These are phyloP conservation scores for Brienomyrus brachyistius DNA, from an alignment of 2,113 vertebrate genomes.

Conservation along the genomic window DNA sequence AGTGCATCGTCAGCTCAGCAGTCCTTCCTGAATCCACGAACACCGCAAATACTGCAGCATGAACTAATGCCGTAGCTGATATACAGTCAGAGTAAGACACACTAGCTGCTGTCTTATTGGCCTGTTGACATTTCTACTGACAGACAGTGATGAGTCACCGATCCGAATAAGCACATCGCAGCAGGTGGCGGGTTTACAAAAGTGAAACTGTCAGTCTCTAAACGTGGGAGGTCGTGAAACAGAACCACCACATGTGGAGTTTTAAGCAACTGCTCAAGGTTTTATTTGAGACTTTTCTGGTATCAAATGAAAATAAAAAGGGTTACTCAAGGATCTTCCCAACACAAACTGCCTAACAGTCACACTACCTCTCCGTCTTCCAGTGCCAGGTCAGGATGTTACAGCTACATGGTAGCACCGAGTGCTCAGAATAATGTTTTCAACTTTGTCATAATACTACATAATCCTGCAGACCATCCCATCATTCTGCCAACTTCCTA, in stretches of 20 bases:
- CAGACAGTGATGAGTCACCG: neutral
- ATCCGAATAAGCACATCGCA: neutral
- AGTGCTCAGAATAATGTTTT: neutral
- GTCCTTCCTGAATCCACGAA: neutral
- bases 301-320: neutral
- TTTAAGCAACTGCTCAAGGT: neutral
- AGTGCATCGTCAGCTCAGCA: neutral
- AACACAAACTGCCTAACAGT: neutral
- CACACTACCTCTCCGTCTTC: neutral
- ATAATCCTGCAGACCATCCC: neutral
- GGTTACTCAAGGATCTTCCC: neutral
- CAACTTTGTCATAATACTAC: neutral
- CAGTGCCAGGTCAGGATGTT: neutral
- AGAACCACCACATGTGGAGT: neutral
- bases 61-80: neutral
- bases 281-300: neutral
- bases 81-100: neutral
- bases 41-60: neutral
- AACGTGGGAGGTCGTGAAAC: neutral
- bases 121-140: neutral
- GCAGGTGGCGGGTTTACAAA: neutral
- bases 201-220: neutral
- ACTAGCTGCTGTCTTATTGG: neutral
- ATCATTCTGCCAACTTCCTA: neutral
- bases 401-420: neutral